Percentiles rank a stretch among this genome's conserved stretches.
Conservation (phyloP, 92 coral and sea anemone genomes). For the Paragorgia papillata region DNA sequence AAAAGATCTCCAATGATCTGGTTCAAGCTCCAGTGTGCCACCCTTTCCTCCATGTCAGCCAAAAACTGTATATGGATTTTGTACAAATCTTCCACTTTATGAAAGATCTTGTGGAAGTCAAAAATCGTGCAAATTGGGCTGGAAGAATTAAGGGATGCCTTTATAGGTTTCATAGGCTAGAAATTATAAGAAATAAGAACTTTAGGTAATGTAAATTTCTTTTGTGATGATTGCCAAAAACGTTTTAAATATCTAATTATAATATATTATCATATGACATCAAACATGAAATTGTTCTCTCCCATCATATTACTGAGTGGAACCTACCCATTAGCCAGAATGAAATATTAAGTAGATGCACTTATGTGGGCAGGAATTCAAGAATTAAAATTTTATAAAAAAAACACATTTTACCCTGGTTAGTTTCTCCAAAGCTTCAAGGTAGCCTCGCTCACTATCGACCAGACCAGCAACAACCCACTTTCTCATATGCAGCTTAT, state of each 20-base stretch:
- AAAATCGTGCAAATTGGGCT: conserved; percentile 76
- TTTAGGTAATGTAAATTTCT: too few species aligned
- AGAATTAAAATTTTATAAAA: not conserved
- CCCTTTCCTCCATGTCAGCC: conserved; percentile 75
- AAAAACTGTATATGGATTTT: conserved; percentile 82
- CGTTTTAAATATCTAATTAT: too few species aligned
- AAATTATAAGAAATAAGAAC: too few species aligned
- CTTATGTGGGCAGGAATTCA: too few species aligned
- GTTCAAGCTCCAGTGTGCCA: conserved; percentile 81
- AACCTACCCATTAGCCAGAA: too few species aligned
- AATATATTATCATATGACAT: too few species aligned
- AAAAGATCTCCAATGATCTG: conserved; percentile 96
- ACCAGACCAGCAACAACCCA: conserved; percentile 96
- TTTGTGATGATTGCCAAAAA: too few species aligned
- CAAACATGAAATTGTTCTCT: too few species aligned
- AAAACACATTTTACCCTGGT: conserved; percentile 55
- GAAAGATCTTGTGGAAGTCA: conserved; percentile 95
- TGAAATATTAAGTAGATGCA: too few species aligned
- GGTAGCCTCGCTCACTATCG: conserved; percentile 91
- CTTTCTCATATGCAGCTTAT: conserved; percentile 88
- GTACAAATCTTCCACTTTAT: conserved; percentile 81
- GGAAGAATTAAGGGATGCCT: conserved; percentile 77
- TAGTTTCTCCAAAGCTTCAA: conserved; percentile 76
- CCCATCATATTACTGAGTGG: too few species aligned
- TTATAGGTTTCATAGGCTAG: conserved; percentile 88